Conservation (phyloP, 2,113 vertebrate genomes). For the Merops nubicus region DNA sequence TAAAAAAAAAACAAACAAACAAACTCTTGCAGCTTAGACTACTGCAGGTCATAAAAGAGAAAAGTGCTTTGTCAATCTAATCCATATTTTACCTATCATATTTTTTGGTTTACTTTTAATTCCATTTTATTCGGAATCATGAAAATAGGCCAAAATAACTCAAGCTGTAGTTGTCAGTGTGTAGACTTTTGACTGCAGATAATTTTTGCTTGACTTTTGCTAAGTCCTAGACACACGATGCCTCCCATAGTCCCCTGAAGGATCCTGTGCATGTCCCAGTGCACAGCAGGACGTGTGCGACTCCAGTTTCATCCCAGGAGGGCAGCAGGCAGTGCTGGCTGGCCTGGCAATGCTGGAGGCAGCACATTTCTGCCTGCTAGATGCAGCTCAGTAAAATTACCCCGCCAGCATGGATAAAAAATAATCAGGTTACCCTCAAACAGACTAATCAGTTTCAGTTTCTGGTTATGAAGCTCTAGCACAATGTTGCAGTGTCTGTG, state of each 20-base stretch:
- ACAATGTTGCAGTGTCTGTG: conserved; percentile 6
- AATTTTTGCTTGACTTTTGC: not conserved
- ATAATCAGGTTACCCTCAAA: not conserved
- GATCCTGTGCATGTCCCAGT: not conserved
- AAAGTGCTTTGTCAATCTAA: not conserved
- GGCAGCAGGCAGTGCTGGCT: not conserved
- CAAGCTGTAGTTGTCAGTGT: not conserved
- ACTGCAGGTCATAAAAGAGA: not conserved
- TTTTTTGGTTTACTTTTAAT: not conserved
- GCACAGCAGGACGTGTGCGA: not conserved
- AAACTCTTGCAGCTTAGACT: not conserved
- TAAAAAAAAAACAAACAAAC: not conserved
- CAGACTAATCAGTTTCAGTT: not conserved
- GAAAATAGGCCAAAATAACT: not conserved
- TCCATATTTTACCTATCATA: not conserved
- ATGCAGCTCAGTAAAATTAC: not conserved
- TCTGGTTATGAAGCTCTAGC: not conserved
- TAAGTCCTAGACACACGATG: not conserved
- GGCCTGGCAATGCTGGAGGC: not conserved
- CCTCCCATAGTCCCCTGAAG: not conserved
- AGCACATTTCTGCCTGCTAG: not conserved
- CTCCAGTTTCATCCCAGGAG: not conserved
- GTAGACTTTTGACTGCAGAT: not conserved
- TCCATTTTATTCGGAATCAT: not conserved
- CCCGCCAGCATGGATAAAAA: not conserved